phyloP scores from a whole-genome alignment of 2,888 invertebrate species.

The Keiferia lycopersicella region DNA sequence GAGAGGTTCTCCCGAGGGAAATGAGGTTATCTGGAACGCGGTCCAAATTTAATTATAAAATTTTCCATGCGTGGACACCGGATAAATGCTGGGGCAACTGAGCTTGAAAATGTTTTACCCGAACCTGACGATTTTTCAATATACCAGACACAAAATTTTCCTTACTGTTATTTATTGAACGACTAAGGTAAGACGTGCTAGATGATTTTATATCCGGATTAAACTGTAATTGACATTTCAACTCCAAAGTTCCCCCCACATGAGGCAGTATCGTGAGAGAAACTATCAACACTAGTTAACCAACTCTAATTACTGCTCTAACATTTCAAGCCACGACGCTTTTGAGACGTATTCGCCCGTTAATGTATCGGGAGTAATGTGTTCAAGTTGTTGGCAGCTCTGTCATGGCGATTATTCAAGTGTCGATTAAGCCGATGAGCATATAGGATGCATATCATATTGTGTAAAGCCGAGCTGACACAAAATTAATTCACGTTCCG shows the following conservation, averaged over 20 bases:
- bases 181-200: too few relatives aligned
- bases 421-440: slow-evolving; percentile 27
- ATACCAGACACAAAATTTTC: background rate
- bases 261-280: slow-evolving; percentile 6
- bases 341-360: background rate
- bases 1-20: slow-evolving; percentile 25
- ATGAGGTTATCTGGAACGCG: slow-evolving; percentile 24
- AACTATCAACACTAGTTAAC: background rate
- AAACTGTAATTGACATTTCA: slow-evolving; percentile 4
- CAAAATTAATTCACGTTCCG: slow-evolving; percentile 9
- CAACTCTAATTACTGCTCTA: slow-evolving; percentile 4
- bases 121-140: background rate
- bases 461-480: slow-evolving; percentile 1
- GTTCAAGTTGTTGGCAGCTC: slow-evolving; percentile 4
- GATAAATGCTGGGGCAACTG: background rate
- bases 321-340: background rate
- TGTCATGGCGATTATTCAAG: slow-evolving; percentile 26
- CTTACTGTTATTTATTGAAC: background rate
- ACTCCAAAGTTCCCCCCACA: background rate
- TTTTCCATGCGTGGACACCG: background rate
- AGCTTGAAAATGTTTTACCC: background rate
- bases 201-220: background rate
- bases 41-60: slow-evolving; percentile 28
- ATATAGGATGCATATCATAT: slow-evolving; percentile 25
- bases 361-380: slow-evolving; percentile 17